Base-by-base conservation (phyloP, 2,888 invertebrate genomes). In the Drosophila paranaensis region DNA sequence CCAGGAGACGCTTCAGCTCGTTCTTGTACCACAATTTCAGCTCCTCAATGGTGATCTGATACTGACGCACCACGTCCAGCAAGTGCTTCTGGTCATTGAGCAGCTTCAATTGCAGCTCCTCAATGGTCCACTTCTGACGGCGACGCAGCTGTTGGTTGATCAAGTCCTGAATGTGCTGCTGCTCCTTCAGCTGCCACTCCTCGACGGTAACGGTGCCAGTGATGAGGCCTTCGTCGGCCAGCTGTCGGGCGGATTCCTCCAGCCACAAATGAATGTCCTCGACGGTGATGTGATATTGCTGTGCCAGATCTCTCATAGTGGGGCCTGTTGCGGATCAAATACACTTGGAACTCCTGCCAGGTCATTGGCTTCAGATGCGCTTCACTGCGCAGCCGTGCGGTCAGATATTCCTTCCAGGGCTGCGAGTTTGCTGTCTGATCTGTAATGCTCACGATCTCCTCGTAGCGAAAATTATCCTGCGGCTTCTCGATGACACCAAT, bases 191-290 rank as follows among this genome's bases (percentile, higher is more conserved):
- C 53, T 92, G 80, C 92, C 92, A 92, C 35, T 90, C 83, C 20
- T 79, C 81, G 0, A 85, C 69, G 5, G 72, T 70, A 0, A 69
- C 35, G 0, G 71, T 70, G 43, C 77, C 78, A 0, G 75, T 71
- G 14, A 92, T 87, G 6, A 90, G 74, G 2, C 91, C 91, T 30
- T 88, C 79, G 5, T 69, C 53, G 1, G 73, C 65, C 33, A 91
- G 37, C 13, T 88, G 81, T 9, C 73, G 79, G 5, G 89, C 89
- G 2, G 82, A 88, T 4, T 87, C 54, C 6, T 82, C 62, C 14
- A 92, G 70, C 90, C 92, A 92, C 0, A 77, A 42, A 37, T 88
- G 87, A 14, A 92, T 90, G 6, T 91, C 90, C 33, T 90, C 86
- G 3, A 91, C 82, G 6, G 76, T 84, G 1, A 92, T 76, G 16